These are phyloP conservation scores for Potamilus streckersoni DNA, from an alignment of 1,140 invertebrate species.

Conservation along the genomic window DNA sequence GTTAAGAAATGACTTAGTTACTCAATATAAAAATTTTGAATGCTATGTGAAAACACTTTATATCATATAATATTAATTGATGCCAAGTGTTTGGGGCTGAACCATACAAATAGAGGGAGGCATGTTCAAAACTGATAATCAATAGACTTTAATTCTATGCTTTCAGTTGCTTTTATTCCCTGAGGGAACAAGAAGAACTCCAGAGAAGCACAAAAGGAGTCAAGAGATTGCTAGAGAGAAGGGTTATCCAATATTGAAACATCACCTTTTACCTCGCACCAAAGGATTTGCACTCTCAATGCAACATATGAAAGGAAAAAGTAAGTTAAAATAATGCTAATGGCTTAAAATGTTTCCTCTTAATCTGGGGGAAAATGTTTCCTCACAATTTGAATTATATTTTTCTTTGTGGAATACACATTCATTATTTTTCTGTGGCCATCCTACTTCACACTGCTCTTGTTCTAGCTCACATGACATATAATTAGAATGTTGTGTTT, in stretches of 20 bases:
- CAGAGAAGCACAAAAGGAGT: constrained; percentile 87
- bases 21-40: too few species aligned
- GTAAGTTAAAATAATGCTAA: constrained; percentile 34
- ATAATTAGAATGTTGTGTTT: too few species aligned
- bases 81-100: too few species aligned
- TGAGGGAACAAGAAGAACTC: constrained; percentile 93
- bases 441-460: too few species aligned
- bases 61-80: too few species aligned
- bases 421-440: background rate
- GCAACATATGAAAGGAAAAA: constrained; percentile 60
- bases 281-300: constrained; percentile 80
- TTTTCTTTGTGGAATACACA: background rate
- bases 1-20: too few species aligned
- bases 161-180: constrained; percentile 88
- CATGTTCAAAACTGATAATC: too few species aligned
- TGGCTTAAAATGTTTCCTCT: background rate
- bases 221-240: constrained; percentile 88
- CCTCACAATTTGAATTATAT: background rate
- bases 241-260: constrained; percentile 85
- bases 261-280: constrained; percentile 92
- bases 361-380: background rate
- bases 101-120: too few species aligned
- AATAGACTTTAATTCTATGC: constrained; percentile 1
- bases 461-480: too few species aligned
- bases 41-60: too few species aligned